Evolutionary conservation across 2,888 invertebrate species (phyloP).

Genomic region (Cheilosia vulpina): DNA sequence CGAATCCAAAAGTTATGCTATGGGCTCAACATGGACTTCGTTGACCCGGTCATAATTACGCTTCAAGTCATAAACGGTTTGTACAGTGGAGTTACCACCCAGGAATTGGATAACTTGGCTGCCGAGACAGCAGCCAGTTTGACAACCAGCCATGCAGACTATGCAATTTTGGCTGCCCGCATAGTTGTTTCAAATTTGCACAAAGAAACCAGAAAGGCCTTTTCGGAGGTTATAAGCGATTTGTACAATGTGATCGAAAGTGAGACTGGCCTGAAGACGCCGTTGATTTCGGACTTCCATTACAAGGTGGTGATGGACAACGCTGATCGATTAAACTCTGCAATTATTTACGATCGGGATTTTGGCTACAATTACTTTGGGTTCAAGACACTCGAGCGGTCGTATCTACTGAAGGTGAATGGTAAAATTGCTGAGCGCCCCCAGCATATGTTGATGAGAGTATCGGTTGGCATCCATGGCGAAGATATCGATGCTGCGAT

Average conservation of each 20-base stretch:
- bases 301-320: slow-evolving; percentile 92
- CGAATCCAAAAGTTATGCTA: slow-evolving; percentile 97
- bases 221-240: slow-evolving; percentile 95
- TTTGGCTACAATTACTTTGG: slow-evolving; percentile 99
- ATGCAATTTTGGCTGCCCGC: slow-evolving; percentile 94
- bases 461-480: slow-evolving; percentile 97
- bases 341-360: slow-evolving; percentile 98
- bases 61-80: slow-evolving; percentile 97
- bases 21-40: slow-evolving; percentile 97
- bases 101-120: slow-evolving; percentile 98
- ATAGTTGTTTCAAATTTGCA: slow-evolving; percentile 98
- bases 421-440: slow-evolving; percentile 97
- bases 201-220: slow-evolving; percentile 98
- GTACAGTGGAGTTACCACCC: slow-evolving; percentile 98
- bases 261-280: slow-evolving; percentile 88
- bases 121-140: slow-evolving; percentile 99
- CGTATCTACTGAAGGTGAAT: slow-evolving; percentile 96
- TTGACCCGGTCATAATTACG: slow-evolving; percentile 96
- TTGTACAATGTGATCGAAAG: slow-evolving; percentile 91
- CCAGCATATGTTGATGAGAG: slow-evolving; percentile 99
- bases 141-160: slow-evolving; percentile 99
- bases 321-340: slow-evolving; percentile 95
- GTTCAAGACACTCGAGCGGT: slow-evolving; percentile 98
- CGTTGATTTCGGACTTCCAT: slow-evolving; percentile 94
- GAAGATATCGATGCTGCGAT: slow-evolving; percentile 96